Evolutionary conservation across 2,113 vertebrate genomes (phyloP).

Genomic region (Platanista minor): DNA sequence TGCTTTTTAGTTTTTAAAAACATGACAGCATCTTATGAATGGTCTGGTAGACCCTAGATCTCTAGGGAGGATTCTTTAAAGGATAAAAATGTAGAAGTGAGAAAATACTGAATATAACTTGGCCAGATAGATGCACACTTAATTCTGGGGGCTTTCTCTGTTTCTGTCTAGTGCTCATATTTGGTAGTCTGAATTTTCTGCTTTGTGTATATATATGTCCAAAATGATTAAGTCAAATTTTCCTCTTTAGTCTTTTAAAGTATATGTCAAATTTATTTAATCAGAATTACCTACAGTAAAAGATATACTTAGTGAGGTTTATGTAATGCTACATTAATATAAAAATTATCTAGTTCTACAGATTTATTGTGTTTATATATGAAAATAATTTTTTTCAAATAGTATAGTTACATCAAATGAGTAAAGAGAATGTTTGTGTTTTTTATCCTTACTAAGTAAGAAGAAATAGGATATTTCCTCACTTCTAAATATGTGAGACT

Average conservation of each 20-base stretch:
- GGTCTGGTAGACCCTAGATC: not conserved
- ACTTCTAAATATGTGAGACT: not conserved
- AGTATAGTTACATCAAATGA: not conserved
- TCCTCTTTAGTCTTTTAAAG: not conserved
- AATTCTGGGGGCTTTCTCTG: not conserved
- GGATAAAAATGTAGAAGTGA: not conserved
- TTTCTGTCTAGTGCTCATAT: not conserved
- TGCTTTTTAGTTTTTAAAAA: not conserved
- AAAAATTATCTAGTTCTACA: not conserved
- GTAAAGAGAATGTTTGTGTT: not conserved
- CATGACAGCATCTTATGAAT: not conserved
- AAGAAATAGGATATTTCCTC: not conserved
- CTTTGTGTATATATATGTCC: not conserved
- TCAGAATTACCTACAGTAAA: not conserved
- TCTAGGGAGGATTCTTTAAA: not conserved
- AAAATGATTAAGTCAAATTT: constrained; percentile 6
- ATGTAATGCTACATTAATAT: not conserved
- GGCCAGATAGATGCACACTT: not conserved
- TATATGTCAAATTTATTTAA: not conserved
- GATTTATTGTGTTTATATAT: not conserved
- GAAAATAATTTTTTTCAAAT: not conserved
- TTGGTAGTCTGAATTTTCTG: not conserved
- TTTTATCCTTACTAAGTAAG: not conserved
- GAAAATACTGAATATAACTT: not conserved
- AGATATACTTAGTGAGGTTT: not conserved